Base-by-base conservation (phyloP, 2,888 invertebrate genomes). In the Pandemis cinnamomeana region DNA sequence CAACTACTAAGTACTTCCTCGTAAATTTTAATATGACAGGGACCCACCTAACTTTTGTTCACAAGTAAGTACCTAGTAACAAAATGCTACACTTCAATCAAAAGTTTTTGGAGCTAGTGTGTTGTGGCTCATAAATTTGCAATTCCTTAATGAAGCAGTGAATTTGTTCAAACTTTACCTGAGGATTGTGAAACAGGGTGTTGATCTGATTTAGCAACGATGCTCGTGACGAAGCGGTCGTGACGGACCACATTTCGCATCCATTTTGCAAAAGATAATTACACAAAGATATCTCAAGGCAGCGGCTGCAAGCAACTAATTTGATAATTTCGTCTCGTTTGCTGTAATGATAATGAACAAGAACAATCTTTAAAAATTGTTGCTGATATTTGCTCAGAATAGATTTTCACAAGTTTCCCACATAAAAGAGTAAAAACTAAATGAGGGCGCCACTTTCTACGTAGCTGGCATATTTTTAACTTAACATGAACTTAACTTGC, bases 241-340 rank as follows among this genome's bases (percentile, higher is more conserved):
- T 87, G 86, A 84, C 83, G 75, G 71, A 75, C 80, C 78, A 77
- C 79, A 78, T 80, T 77, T 76, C 77, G 78, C 84, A 81, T 84
- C 83, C 82, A 79, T 84, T 85, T 84, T 82, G 80, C 82, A 79
- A 84, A 84, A 83, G 81, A 83, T 83, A 85, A 86, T 84, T 84
- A 81, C 81, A 72, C 73, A 67, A 81, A 89, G 78, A 77, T 71
- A 74, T 76, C 74, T 77, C 77, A 77, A 70, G 78, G 78, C 76
- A 77, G 63, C 10, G 46, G 36, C 46, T 48, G 51, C 66, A 63
- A 63, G 62, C 67, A 67, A 62, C 44, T 72, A 75, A 76, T 75
- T 76, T 71, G 74, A 71, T 74, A 60, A 71, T 74, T 71, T 55
- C 44, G 58, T 60, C 71, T 71, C 44, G 42, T 69, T 73, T 67